Percentiles rank a stretch among this genome's conserved stretches.
These are phyloP conservation scores for Mesorhabditis spiculigera DNA, from an alignment of 2,888 invertebrate genomes.

Conservation along the genomic window DNA sequence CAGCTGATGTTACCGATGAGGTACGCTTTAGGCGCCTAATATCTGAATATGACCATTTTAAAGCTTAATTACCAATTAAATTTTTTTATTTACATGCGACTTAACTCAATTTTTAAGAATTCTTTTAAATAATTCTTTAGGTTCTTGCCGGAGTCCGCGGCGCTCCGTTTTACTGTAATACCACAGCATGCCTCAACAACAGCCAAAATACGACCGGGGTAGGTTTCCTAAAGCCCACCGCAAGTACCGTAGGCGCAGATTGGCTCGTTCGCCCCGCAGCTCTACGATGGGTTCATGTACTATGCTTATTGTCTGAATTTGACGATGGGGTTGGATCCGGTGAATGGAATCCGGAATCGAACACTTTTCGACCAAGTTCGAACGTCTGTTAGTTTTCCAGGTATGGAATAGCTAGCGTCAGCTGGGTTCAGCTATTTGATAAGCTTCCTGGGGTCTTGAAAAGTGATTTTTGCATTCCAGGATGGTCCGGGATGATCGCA, in stretches of 20 bases:
- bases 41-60: no score
- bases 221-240: background rate
- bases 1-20: no score
- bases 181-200: background rate
- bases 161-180: background rate
- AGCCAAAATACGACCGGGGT: background rate
- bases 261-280: conserved; percentile 5
- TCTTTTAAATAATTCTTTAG: background rate
- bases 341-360: background rate
- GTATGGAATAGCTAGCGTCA: background rate
- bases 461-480: background rate
- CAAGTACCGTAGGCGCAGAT: background rate
- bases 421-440: no score
- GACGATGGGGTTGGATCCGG: background rate
- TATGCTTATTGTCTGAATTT: conserved; percentile 1
- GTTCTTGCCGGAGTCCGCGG: conserved; percentile 1
- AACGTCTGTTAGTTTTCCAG: background rate
- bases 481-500: background rate
- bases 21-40: no score
- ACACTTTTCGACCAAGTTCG: background rate
- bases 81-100: no score
- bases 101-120: no score
- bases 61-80: no score
- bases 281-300: background rate
- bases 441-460: background rate